Conservation (phyloP, 2,888 invertebrate species). For the Ormia ochracea region DNA sequence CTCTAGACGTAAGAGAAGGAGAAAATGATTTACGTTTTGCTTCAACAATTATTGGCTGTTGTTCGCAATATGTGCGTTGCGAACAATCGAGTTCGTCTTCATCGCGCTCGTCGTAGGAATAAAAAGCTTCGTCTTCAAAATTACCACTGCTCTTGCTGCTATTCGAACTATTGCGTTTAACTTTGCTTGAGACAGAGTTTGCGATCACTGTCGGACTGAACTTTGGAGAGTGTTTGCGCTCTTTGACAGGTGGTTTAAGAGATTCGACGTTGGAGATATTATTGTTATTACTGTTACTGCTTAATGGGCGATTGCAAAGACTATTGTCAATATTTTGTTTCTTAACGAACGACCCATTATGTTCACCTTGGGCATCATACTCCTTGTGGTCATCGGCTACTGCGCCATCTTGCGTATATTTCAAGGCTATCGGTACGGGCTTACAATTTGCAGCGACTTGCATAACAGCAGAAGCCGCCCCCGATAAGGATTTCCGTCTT, state of each 20-base stretch:
- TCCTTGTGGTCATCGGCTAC: constrained; percentile 66
- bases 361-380: constrained; percentile 66
- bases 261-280: constrained; percentile 12
- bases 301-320: constrained; percentile 65
- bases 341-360: constrained; percentile 70
- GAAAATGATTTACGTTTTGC: constrained; percentile 68
- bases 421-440: constrained; percentile 68
- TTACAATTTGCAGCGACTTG: constrained; percentile 67
- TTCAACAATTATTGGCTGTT: constrained; percentile 3
- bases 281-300: constrained; percentile 39
- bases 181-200: constrained; percentile 30
- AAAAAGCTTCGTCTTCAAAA: constrained; percentile 67
- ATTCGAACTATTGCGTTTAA: constrained; percentile 66
- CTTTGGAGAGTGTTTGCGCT: constrained; percentile 35
- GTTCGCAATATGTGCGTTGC: neutral
- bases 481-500: constrained; percentile 71
- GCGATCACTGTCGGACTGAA: neutral
- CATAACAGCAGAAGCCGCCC: constrained; percentile 67
- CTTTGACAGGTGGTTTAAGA: constrained; percentile 50
- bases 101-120: constrained; percentile 67
- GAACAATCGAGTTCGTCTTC: constrained; percentile 55
- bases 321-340: constrained; percentile 67
- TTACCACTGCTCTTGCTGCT: constrained; percentile 67
- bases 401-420: constrained; percentile 65
- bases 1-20: constrained; percentile 74